Base-by-base conservation (phyloP, 2,797 vertebrate genomes). In the Mormyrops attenuatus region DNA sequence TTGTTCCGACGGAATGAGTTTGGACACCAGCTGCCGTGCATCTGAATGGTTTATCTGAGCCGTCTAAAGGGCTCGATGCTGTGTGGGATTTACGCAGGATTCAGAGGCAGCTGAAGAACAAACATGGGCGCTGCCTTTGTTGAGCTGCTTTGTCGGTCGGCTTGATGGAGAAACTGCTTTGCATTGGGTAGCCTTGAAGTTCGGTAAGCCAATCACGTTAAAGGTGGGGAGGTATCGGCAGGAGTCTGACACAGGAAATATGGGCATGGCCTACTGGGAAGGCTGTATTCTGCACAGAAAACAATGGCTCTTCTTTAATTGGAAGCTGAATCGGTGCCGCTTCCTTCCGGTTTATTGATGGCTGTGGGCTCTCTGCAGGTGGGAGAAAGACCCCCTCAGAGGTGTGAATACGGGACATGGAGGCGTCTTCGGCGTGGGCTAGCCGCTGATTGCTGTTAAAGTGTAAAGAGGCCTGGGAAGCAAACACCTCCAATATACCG, bases 321-420 rank as follows among this genome's bases (percentile, higher is more conserved):
- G 73, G 57, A 88, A 80, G 52, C 47, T 34, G 87, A 93, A 90
- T 89, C 92, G 66, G 63, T 90, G 60, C 90, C 89, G 92, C 91
- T 92, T 93, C 86, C 90, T 91, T 91, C 91, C 26, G 86, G 90
- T 85, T 89, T 90, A 90, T 91, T 47, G 47, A 89, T 91, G 89
- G 90, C 82, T 92, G 92, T 92, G 94, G 95, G 95, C 95, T 94
- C 92, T 93, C 93, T 91, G 8, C 55, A 57, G 57, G 53, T 57
- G 60, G 17, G 87, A 73, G 57, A 80, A 88, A 73, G n/a, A 85
- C 41, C 30, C 49, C 80, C 13, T 26, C 13, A 44, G 53, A 20
- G 49, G 87, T 53, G 13, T 26, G 57, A 50, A 50, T 82, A 63
- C 26, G 5, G n/a, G 34, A 52, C 69, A 88, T 87, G 38, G 52